These are phyloP conservation scores for Noctua janthina DNA, from an alignment of 2,888 invertebrate genomes.

Conservation along the genomic window DNA sequence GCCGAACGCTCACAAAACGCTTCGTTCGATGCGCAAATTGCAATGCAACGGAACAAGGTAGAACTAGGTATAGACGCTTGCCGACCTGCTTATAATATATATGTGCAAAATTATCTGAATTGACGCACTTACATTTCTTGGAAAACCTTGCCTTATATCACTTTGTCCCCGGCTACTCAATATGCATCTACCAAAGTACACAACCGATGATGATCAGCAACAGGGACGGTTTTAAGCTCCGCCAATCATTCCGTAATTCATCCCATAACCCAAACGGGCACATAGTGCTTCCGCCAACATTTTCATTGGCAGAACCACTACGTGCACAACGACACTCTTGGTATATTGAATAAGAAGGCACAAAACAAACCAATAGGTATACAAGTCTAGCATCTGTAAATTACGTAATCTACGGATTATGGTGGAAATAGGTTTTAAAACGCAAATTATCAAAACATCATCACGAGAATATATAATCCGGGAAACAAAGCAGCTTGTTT, in stretches of 20 bases:
- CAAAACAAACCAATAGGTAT: neutral
- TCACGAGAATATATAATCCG: neutral
- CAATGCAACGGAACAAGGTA: conserved; percentile 32
- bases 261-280: neutral
- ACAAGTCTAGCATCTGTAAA: neutral
- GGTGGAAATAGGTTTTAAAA: neutral
- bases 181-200: neutral
- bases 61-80: conserved; percentile 15
- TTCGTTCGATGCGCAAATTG: conserved; percentile 32
- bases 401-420: neutral
- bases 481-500: neutral
- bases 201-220: neutral
- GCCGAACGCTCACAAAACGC: conserved; percentile 12
- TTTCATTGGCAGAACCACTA: neutral
- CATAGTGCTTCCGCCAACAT: too few species aligned
- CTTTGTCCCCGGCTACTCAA: neutral
- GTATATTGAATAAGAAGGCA: neutral
- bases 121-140: neutral
- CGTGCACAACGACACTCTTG: neutral
- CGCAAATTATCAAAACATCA: neutral
- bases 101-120: neutral
- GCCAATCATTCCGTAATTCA: neutral
- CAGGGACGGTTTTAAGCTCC: neutral
- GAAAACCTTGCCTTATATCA: neutral
- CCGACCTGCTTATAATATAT: neutral